Evolutionary conservation across 1,140 invertebrate genomes (phyloP), one percentile per base, ranked within the genome.

Genomic region (Pinna nobilis): DNA sequence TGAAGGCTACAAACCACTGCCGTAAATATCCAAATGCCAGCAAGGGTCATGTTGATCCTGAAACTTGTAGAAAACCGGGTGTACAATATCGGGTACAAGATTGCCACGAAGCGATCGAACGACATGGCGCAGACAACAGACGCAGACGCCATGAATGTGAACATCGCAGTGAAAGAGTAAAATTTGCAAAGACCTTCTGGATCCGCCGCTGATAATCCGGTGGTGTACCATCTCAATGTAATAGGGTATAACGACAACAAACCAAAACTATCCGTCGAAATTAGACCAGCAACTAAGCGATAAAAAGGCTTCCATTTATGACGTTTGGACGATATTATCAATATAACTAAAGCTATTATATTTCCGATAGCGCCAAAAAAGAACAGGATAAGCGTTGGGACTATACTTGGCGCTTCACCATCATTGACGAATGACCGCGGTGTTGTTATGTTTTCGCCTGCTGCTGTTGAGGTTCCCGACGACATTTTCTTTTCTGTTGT

Each of bases 41-140:
- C 60, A 63, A 80, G 75, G 2, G 82, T 79, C 20, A 82, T 37
- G 75, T 71, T n/a, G 82, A 77, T 7, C 74, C 39, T 44, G n/a
- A n/a, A n/a, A n/a, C n/a, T n/a, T n/a, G n/a, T n/a, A n/a, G n/a
- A n/a, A n/a, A n/a, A n/a, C n/a, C n/a, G n/a, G n/a, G n/a, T 84
- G 78, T 88, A 88, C 70, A 83, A 84, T 69, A 85, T 89, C 2
- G 87, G 88, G 67, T 85, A 84, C 39, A 82, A 64, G 35, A 89
- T 87, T 37, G 87, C 86, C n/a, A 89, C 49, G 69, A 83, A 88
- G 7, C 89, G 70, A 74, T 90, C 89, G 0, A 89, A 50, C 18
- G 88, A 87, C 87, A 90, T 88, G 25, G 84, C 82, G 13, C 84
- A 85, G 23, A 89, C 84, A 15, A 88, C 86, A 30, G 84, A 79